These are phyloP conservation scores for Leiothrix lutea DNA, from an alignment of 2,113 vertebrate genomes.

Conservation along the genomic window DNA sequence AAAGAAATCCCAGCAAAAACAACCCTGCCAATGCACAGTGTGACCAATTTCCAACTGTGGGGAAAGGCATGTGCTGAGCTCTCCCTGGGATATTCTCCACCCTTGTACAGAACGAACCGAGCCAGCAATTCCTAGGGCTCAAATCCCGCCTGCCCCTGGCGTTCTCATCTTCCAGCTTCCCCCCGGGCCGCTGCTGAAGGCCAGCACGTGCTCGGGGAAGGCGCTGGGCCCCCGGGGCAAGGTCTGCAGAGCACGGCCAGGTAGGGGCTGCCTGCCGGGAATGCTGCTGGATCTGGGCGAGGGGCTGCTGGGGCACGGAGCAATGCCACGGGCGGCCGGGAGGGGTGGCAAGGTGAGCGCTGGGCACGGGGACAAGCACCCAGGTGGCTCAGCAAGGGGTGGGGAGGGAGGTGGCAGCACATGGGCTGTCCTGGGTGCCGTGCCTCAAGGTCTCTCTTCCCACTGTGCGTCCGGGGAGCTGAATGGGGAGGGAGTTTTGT, in stretches of 20 bases:
- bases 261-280: not conserved
- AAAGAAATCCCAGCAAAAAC: not conserved
- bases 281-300: fast-evolving
- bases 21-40: not conserved
- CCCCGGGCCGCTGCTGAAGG: not conserved
- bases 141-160: slow-evolving; percentile 25
- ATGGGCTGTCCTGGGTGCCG: not conserved
- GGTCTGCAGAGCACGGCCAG: not conserved
- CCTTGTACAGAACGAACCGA: not conserved
- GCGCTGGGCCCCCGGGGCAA: not conserved
- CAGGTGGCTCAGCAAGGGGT: not conserved
- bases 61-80: slow-evolving; percentile 28
- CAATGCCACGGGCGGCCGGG: fast-evolving
- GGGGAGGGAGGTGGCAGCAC: not conserved
- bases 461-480: not conserved
- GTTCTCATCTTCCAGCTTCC: slow-evolving; percentile 50
- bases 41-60: slow-evolving; percentile 7
- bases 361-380: fast-evolving
- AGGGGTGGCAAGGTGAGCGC: not conserved
- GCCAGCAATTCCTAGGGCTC: slow-evolving; percentile 47
- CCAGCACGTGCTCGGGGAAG: not conserved
- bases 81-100: slow-evolving; percentile 59
- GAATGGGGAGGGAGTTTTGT: not conserved
- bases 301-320: not conserved
- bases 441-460: not conserved